Base-by-base conservation (phyloP, 2,888 invertebrate genomes). In the Dynastes hyllus region DNA sequence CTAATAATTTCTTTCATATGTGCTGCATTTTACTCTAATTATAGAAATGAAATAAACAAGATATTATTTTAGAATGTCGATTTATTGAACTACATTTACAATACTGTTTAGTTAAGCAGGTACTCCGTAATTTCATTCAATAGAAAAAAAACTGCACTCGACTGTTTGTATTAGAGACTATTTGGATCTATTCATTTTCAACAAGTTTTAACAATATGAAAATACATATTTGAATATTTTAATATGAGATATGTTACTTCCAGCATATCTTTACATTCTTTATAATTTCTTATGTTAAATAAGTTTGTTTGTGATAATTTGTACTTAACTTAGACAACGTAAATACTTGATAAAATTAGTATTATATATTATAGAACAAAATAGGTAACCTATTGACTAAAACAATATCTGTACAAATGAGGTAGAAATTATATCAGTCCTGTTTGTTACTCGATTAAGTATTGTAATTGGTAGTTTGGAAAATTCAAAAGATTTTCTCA, bases 401-500 rank as follows among this genome's bases (percentile, higher is more conserved):
- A 6, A 83, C 80, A 83, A 83, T 80, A 83, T 84, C 84, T 87
- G 85, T 86, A 88, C 86, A 87, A 87, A 83, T 89, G 88, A 88
- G 88, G 89, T 88, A 88, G 88, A 88, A 88, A 86, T 85, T 83
- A 88, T 86, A 87, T 89, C 89, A 89, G 89, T 89, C 88, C 87
- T 87, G 86, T 86, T 65, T 83, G 81, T 78, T 83, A 50, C 73
- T 40, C 11, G 27, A 51, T 58, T 58, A 58, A 22, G 51, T 58
- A 9, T 58, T 58, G 55, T 45, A 8, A 9, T 29, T 32, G 37
- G 13, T 40, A 67, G 37, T 40, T 67, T 45, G 40, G n/a, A 40
- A 13, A 61, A 16, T 55, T 55, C 55, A n/a, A 55, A 58, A 58
- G 55, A 58, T 58, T 22, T 22, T 22, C 22, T 16, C 5, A 58